Evolutionary conservation across 1,140 invertebrate species (phyloP), one percentile per base, ranked within the genome.

Genomic region (Panagrolaimus sp.): DNA sequence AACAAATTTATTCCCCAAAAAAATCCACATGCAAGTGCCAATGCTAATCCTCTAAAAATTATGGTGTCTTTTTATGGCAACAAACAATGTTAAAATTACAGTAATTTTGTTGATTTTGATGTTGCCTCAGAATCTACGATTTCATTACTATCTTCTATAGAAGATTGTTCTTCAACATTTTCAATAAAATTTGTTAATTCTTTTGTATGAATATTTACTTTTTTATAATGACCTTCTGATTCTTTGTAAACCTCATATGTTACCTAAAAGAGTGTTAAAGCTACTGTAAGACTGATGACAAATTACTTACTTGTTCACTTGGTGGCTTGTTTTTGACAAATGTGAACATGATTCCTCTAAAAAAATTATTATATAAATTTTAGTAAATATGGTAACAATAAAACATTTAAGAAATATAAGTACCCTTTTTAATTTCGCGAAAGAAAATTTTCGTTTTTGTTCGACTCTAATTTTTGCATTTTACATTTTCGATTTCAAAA

Each of bases 1-100:
- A 72, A 63, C 0, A 71, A 44, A 16, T 68, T 76, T 16, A 64
- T 23, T 25, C 61, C 57, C 46, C 77, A 75, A 23, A 75, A 75
- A 23, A 76, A 65, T 16, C 73, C 73, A n/a, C 67, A 70, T 7
- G 72, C 25, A 23, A 75, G 47, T 0, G 73, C 67, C 13, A 75
- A 45, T 9, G 8, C 45, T 64, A 77, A 74, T 47, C 73, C 69
- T 14, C 70, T 74, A 16, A 53, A 66, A 42, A 4, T 25, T 25
- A 16, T 8, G 5, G 5, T 11, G 51, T 2, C 4, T 57, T 57
- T 57, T 27, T 11, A 20, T n/a, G 8, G 0, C 0, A 9, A 51
- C 16, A 51, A 51, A 51, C n/a, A 51, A 16, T 20, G 13, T 8
- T n/a, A 14, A 14, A 51, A 51, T 51, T 51, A 20, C 13, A 14